Base-by-base conservation (phyloP, 2,797 vertebrate species). In the Micromesistius poutassou region DNA sequence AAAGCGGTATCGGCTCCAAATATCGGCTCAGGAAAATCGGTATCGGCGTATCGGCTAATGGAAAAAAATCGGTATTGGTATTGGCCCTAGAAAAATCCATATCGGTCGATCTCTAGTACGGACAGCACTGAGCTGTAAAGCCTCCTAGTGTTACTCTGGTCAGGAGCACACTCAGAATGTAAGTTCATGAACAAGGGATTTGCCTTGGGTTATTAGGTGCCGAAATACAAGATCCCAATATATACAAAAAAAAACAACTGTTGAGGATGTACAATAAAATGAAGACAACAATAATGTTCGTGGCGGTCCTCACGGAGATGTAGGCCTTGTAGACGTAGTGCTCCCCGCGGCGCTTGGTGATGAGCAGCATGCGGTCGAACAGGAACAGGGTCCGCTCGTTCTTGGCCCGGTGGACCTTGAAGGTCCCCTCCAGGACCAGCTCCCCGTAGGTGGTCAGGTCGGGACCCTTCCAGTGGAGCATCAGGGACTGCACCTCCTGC, bases 401-500 rank as follows among this genome's bases (percentile, higher is more conserved):
- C 79, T 95, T 96, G 31, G 94, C 95, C 0, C 96, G 94, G 74
- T 96, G 95, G 0, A 96, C 90, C 0, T 95, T 96, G 83, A 99
- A 99, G 0, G 94, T 97, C 77, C 96, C 97, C 89, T 98, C 97
- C 75, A 98, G 93, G 46, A 98, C 96, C 40, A 98, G 94, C 71
- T 98, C 97, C 28, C 97, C 97, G 0, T 96, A 98, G 0, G 92
- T 95, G 28, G 96, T 97, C 77, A 99, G 93, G 78, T 98, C 97
- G 0, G 94, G 93, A 5, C 97, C 97, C 73, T 96, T 97, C 97
- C 97, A 98, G 87, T 96, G 95, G 84, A 98, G 92, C 83, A 99
- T 93, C 83, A 98, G 82, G 0, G 97, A 97, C 91, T 99, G 97
- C 66, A 99, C 95, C 92, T 99, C 97, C 97, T 99, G 87, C 0